Evolutionary conservation across 2,113 vertebrate species (phyloP).

Genomic region (Epinephelus cyanopodus): DNA sequence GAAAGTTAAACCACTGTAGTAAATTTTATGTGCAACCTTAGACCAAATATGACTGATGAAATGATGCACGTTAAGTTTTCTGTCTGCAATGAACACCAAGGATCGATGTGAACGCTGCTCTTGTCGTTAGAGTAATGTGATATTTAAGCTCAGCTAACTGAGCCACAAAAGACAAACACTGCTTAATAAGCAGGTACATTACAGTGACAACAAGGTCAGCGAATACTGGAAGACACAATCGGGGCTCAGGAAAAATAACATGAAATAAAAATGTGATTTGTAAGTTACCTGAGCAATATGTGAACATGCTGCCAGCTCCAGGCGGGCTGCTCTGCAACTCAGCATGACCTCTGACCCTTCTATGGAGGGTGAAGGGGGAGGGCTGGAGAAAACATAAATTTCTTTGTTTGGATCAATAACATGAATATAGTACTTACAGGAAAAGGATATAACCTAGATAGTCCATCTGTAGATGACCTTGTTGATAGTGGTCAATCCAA

Average conservation of each 20-base stretch:
- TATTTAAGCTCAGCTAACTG: background rate
- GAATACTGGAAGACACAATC: background rate
- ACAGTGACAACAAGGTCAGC: background rate
- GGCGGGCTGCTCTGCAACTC: background rate
- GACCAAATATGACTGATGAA: background rate
- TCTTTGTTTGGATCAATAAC: conserved; percentile 30
- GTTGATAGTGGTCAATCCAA: conserved; percentile 42
- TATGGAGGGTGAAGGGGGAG: background rate
- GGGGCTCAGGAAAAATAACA: background rate
- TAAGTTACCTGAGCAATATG: background rate
- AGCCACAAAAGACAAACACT: background rate
- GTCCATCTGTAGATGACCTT: conserved; percentile 47
- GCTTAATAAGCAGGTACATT: background rate
- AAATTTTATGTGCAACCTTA: background rate
- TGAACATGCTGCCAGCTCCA: background rate
- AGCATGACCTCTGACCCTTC: conserved; percentile 47
- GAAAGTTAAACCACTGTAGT: background rate
- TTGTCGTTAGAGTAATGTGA: background rate
- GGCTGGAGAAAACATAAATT: background rate
- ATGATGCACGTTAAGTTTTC: background rate
- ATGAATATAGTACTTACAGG: background rate
- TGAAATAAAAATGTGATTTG: background rate
- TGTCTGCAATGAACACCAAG: too few relatives aligned
- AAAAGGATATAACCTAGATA: background rate
- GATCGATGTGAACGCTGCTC: background rate